These are phyloP conservation scores for Hydrozoanthus tunicans DNA, from an alignment of 64 coral and sea anemone species.

Conservation along the genomic window DNA sequence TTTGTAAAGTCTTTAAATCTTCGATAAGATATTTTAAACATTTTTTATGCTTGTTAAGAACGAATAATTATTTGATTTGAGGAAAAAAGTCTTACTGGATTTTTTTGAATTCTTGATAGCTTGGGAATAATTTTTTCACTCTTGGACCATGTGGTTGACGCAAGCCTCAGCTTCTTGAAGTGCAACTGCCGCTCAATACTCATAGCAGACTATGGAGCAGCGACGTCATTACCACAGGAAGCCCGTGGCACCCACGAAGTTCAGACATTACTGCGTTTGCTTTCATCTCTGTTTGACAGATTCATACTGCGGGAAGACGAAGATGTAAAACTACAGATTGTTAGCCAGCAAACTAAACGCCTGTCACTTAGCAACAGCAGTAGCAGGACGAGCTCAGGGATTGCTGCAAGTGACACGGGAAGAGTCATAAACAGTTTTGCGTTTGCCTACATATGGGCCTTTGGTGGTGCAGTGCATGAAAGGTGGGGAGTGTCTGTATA, in stretches of 20 bases:
- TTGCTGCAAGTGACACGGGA: conserved; percentile 76
- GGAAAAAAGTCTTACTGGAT: neutral
- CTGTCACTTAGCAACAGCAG: conserved; percentile 41
- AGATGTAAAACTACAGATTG: conserved; percentile 49
- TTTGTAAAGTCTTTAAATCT: too few relatives aligned
- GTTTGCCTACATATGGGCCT: conserved; percentile 94
- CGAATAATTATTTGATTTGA: too few relatives aligned
- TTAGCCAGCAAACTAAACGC: conserved; percentile 37
- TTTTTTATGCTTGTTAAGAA: neutral
- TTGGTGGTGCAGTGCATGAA: conserved; percentile 96
- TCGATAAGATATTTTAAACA: too few relatives aligned
- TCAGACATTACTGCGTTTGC: conserved; percentile 69
- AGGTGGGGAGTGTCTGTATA: conserved; percentile 41
- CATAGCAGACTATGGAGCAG: conserved; percentile 54
- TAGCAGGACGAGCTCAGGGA: conserved; percentile 81
- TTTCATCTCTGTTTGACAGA: conserved; percentile 87
- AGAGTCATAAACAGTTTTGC: conserved; percentile 88
- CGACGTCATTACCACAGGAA: conserved; percentile 31
- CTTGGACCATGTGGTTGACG: conserved; percentile 89
- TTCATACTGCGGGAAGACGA: conserved; percentile 90
- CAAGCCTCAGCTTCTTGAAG: conserved; percentile 72
- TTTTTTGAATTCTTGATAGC: conserved; percentile 35
- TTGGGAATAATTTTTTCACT: conserved; percentile 86
- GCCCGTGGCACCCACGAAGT: conserved; percentile 77
- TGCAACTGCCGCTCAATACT: conserved; percentile 68